These are phyloP conservation scores for Pasiphila rectangulata DNA, from an alignment of 2,888 invertebrate genomes.

Conservation along the genomic window DNA sequence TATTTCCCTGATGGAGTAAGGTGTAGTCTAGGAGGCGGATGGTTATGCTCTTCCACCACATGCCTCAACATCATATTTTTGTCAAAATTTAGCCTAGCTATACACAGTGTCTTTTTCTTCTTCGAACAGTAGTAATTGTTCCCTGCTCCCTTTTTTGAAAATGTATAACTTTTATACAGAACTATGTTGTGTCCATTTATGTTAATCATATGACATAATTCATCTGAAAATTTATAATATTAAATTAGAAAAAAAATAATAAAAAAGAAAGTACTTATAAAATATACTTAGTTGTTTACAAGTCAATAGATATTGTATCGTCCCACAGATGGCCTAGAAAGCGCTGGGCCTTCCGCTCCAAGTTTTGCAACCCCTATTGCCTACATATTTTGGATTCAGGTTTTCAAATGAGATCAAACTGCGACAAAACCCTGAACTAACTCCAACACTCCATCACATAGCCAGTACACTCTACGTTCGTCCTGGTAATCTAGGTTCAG, in stretches of 20 bases:
- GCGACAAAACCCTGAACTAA: too few relatives aligned
- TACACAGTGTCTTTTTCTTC: not conserved
- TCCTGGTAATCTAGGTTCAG: too few relatives aligned
- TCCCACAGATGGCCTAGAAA: too few relatives aligned
- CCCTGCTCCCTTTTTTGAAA: constrained; percentile 19
- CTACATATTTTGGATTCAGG: too few relatives aligned
- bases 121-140: constrained; percentile 29
- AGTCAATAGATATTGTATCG: too few relatives aligned
- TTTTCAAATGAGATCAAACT: too few relatives aligned
- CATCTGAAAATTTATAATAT: not conserved
- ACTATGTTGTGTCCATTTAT: constrained; percentile 10
- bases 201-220: constrained; percentile 2
- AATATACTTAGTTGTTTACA: too few relatives aligned
- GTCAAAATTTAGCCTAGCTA: constrained; percentile 6
- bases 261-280: too few relatives aligned
- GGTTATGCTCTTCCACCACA: not conserved
- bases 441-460: too few relatives aligned
- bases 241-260: not conserved
- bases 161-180: constrained; percentile 30
- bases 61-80: not conserved
- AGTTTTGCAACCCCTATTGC: too few relatives aligned
- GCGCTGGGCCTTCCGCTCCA: too few relatives aligned
- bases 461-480: too few relatives aligned
- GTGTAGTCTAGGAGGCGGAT: not conserved
- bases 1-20: not conserved